phyloP scores from a whole-genome alignment of 2,113 vertebrate species.

The Sterna hirundo region DNA sequence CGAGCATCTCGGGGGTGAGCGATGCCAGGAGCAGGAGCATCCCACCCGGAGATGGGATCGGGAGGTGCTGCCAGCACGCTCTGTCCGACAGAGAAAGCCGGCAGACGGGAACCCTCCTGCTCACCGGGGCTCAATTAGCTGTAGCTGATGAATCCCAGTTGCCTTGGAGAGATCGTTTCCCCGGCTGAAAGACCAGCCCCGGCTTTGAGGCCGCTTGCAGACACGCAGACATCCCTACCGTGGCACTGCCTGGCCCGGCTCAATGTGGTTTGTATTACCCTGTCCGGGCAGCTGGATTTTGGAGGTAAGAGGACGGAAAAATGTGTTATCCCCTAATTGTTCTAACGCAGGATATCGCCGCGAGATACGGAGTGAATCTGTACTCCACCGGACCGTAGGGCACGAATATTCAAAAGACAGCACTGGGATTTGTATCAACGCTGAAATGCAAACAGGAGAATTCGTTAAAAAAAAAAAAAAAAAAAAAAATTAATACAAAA shows the following conservation, averaged over 20 bases:
- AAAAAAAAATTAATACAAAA: background rate
- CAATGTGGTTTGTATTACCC: background rate
- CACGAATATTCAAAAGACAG: background rate
- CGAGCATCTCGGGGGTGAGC: rapidly evolving
- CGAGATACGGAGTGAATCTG: background rate
- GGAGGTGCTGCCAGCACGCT: background rate
- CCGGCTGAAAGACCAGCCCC: background rate
- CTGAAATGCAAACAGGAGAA: background rate
- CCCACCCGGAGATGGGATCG: rapidly evolving
- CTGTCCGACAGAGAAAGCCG: background rate
- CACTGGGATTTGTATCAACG: background rate
- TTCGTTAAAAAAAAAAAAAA: no score
- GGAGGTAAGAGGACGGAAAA: constrained; percentile 12
- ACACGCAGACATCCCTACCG: background rate
- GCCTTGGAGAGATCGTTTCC: background rate
- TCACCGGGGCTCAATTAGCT: background rate
- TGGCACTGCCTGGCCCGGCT: background rate
- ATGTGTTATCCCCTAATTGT: background rate
- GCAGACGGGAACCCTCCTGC: background rate
- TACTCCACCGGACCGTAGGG: rapidly evolving
- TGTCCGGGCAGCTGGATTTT: background rate
- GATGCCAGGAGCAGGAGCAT: background rate
- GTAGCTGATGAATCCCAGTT: background rate
- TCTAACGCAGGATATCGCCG: background rate
- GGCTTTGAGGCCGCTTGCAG: background rate